Conservation (phyloP, 2,797 vertebrate genomes). For the Arctocebus calabarensis region DNA sequence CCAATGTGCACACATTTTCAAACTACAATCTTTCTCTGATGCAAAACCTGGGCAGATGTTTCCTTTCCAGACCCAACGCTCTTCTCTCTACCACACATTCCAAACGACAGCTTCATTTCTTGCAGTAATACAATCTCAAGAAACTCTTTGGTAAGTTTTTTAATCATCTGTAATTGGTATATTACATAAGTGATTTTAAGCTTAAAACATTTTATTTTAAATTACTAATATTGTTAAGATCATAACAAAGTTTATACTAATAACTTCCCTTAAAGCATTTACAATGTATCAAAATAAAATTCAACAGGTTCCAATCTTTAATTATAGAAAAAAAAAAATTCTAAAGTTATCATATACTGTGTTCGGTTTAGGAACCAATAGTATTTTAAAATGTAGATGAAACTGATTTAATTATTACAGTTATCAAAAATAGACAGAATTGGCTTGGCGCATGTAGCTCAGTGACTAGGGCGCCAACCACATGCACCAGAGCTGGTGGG, state of each 20-base stretch:
- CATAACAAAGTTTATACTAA: neutral
- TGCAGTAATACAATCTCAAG: constrained; percentile 15
- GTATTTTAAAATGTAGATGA: constrained; percentile 27
- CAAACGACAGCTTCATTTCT: neutral
- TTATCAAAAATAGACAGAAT: constrained; percentile 49
- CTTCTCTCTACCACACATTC: neutral
- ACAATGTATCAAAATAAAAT: neutral
- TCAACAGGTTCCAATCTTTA: neutral
- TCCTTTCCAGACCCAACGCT: neutral
- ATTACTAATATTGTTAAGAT: constrained; percentile 21
- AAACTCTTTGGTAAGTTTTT: neutral
- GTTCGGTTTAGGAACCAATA: neutral
- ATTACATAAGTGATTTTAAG: constrained; percentile 3
- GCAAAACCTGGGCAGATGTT: neutral
- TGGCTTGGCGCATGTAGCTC: no score
- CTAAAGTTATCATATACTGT: neutral
- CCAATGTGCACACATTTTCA: neutral
- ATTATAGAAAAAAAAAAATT: neutral
- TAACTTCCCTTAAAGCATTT: neutral
- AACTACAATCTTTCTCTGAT: neutral
- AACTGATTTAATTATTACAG: neutral
- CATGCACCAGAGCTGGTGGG: no score
- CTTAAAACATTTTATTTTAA: constrained; percentile 34
- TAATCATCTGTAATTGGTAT: constrained; percentile 26
- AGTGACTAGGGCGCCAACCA: no score